These are phyloP conservation scores for Cephalotes varians DNA, from an alignment of 2,888 invertebrate species.

Conservation along the genomic window DNA sequence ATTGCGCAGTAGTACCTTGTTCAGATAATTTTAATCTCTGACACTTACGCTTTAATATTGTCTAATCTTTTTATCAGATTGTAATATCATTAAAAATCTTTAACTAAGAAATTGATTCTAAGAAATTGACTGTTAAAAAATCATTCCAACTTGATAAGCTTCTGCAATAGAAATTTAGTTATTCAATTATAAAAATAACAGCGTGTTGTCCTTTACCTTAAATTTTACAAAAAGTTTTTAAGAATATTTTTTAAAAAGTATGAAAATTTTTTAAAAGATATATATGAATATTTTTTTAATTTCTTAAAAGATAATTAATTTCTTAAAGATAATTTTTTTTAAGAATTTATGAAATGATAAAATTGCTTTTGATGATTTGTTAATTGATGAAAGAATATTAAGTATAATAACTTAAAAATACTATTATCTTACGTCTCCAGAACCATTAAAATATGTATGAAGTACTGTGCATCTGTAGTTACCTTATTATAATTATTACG, in stretches of 20 bases:
- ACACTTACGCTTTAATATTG: conserved; percentile 28
- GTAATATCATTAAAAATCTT: background rate
- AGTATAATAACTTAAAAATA: conserved; percentile 57
- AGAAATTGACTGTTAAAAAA: background rate
- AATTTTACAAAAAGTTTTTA: background rate
- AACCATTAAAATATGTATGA: conserved; percentile 59
- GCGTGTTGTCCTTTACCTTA: background rate
- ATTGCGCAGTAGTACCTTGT: conserved; percentile 13
- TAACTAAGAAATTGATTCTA: background rate
- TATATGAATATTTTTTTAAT: background rate
- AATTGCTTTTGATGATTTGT: conserved; percentile 29
- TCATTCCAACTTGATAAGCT: background rate
- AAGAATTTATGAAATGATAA: conserved; percentile 15
- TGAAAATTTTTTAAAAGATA: background rate
- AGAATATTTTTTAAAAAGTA: background rate
- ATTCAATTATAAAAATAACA: background rate
- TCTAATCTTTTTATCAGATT: conserved; percentile 20
- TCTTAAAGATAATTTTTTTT: background rate
- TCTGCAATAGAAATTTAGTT: conserved; percentile 1
- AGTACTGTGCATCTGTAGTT: conserved; percentile 30
- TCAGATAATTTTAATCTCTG: background rate
- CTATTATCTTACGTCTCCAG: conserved; percentile 58
- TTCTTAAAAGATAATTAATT: conserved; percentile 6
- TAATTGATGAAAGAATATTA: conserved; percentile 48
- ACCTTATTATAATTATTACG: conserved; percentile 59